These are phyloP conservation scores for Onthophagus taurus DNA, from an alignment of 1,140 invertebrate genomes.

Conservation along the genomic window DNA sequence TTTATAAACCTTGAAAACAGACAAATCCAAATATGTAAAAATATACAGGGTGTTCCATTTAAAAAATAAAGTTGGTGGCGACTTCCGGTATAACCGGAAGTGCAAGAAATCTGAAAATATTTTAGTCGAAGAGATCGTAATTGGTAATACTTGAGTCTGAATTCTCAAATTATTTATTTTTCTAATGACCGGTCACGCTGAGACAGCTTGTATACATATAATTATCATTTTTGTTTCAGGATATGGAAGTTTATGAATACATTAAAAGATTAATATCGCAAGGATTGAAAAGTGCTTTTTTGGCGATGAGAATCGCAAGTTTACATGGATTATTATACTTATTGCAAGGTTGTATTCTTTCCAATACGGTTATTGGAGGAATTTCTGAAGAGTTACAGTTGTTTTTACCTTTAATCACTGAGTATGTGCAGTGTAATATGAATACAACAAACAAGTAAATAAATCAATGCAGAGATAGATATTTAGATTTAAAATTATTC, in stretches of 20 bases:
- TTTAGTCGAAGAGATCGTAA: too few species aligned
- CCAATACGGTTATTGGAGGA: conserved; percentile 44
- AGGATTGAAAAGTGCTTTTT: conserved; percentile 53
- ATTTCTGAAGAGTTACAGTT: conserved; percentile 49
- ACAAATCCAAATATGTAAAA: too few species aligned
- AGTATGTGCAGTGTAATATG: conserved; percentile 60
- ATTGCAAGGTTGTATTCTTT: conserved; percentile 53
- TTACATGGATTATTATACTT: conserved; percentile 70
- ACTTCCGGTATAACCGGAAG: too few species aligned
- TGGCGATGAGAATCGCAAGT: conserved; percentile 56
- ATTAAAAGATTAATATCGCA: conserved; percentile 54
- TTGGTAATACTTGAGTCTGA: too few species aligned
- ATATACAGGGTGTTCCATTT: too few species aligned
- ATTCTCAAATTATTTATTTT: too few species aligned
- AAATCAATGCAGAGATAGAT: conserved; percentile 11
- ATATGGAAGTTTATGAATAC: conserved; percentile 48
- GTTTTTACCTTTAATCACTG: conserved; percentile 52
- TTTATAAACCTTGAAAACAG: too few species aligned
- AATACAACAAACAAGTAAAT: conserved; percentile 42
- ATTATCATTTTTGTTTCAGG: conserved; percentile 33
- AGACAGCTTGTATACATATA: too few species aligned
- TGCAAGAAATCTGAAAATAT: too few species aligned
- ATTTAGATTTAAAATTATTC: conserved; percentile 9
- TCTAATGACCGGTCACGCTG: too few species aligned
- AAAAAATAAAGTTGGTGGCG: too few species aligned